A percentile compares a stretch with the other conserved stretches of the same genome.
Evolutionary conservation across 2,888 invertebrate genomes (phyloP).

Genomic region (Diarsia brunnea): DNA sequence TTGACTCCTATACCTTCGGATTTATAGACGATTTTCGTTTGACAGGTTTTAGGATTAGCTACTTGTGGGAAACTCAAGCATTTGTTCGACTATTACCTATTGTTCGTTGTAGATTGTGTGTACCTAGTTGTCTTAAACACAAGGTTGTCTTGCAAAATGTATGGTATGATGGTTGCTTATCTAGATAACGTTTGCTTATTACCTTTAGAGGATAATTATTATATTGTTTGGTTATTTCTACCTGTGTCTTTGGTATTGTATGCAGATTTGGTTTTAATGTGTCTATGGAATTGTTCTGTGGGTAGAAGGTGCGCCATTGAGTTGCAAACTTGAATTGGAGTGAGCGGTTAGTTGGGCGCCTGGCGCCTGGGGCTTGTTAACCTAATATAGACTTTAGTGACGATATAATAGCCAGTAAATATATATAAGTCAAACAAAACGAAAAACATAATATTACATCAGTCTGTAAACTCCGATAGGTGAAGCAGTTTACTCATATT

Average conservation of each 20-base stretch:
- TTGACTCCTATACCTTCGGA: conserved; percentile 52
- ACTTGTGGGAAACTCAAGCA: conserved; percentile 80
- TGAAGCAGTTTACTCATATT: not conserved
- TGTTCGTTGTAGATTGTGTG: conserved; percentile 69
- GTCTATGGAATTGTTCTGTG: conserved; percentile 15
- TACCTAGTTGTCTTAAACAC: conserved; percentile 66
- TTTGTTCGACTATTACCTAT: conserved; percentile 78
- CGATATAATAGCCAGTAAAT: not conserved
- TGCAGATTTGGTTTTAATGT: conserved; percentile 47
- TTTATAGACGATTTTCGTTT: conserved; percentile 64
- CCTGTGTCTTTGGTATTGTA: conserved; percentile 61
- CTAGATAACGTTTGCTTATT: conserved; percentile 62
- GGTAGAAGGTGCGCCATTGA: conserved; percentile 26
- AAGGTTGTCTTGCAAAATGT: conserved; percentile 76
- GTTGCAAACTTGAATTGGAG: conserved; percentile 17
- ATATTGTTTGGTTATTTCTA: conserved; percentile 56
- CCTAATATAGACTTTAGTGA: not conserved
- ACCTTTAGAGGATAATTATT: conserved; percentile 59
- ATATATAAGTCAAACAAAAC: no score
- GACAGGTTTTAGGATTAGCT: conserved; percentile 65
- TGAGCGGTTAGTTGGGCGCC: not conserved
- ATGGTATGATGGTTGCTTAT: conserved; percentile 59
- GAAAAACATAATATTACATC: not conserved
- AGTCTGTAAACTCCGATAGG: not conserved
- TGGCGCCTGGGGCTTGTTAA: conserved; percentile 8